Conservation (phyloP, 1,140 invertebrate species). For the Calycopis cecrops region DNA sequence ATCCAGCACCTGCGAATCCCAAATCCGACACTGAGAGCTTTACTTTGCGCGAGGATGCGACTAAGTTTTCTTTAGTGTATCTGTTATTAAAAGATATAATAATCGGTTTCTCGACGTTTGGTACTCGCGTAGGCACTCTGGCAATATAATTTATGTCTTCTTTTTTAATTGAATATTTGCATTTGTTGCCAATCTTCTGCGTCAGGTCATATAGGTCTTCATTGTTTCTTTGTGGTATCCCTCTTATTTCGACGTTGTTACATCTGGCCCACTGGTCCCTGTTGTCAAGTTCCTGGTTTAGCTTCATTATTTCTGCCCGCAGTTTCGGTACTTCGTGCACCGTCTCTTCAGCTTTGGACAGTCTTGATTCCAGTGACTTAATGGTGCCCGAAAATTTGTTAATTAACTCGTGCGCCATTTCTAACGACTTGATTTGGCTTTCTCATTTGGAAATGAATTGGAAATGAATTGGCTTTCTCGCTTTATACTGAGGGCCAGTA, state of each 20-base stretch:
- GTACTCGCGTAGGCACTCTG: background rate
- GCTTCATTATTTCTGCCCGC: background rate
- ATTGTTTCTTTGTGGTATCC: no score
- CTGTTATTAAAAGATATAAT: slow-evolving; percentile 11
- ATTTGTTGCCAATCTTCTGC: background rate
- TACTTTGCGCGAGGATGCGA: background rate
- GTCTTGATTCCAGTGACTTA: no score
- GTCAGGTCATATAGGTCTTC: background rate
- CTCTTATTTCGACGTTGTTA: no score
- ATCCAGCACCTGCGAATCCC: background rate
- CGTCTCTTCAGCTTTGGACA: slow-evolving; percentile 16
- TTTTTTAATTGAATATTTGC: background rate
- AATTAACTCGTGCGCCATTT: slow-evolving; percentile 22
- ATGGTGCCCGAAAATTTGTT: slow-evolving; percentile 15
- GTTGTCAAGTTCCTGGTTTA: no score
- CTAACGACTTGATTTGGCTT: slow-evolving; percentile 24
- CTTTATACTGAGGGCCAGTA: no score
- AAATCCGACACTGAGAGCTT: background rate
- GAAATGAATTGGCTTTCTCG: no score
- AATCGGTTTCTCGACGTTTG: slow-evolving; percentile 3
- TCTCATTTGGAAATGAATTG: no score
- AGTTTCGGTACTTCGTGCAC: background rate
- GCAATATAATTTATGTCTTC: slow-evolving; percentile 6
- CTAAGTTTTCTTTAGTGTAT: slow-evolving; percentile 14
- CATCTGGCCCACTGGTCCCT: no score